Base-by-base conservation (phyloP, 2,797 vertebrate genomes). In the Gila robusta region DNA sequence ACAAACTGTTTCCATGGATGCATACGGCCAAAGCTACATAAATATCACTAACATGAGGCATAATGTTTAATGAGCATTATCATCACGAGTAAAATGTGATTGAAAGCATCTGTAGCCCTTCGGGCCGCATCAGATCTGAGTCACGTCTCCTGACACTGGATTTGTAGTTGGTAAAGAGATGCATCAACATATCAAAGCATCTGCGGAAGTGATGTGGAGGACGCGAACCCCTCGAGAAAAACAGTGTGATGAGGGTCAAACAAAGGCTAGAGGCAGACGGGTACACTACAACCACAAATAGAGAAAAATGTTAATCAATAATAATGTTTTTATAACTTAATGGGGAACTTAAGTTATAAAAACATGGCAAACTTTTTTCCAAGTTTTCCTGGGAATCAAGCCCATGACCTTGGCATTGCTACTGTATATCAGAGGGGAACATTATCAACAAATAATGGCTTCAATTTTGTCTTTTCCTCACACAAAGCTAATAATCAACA, bases 111-210 rank as follows among this genome's bases (percentile, higher is more conserved):
- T 71, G 56, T 19, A 39, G 14, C 6, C 54, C 85, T 52, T 32
- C 47, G 47, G 82, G 59, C 70, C 23, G 3, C 37, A 84, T 79
- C 70, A 39, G 6, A 67, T 70, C 81, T 79, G 67, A 69, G 23
- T 79, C 80, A 44, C 28, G n/a, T 66, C 39, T 7, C 59, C 66
- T 47, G 14, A 5, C 16, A 19, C 10, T 81, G 72, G 73, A 62
- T 77, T 69, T 81, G 62, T 11, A 44, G 73, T 6, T 16, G 35
- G 32, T 49, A 37, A 81, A 86, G 71, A 16, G 19, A 12, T 70
- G 35, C 44, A 83, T 88, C 69, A 80, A 35, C 84, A 86, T 74
- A 86, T 86, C 81, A 88, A 88, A 88, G 80, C 76, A 21, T 62
- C 47, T 76, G 28, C 78, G 41, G 56, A 62, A 72, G 79, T 69